Evolutionary conservation across 2,113 vertebrate genomes (phyloP).

Genomic region (Tretioscincus oriximinensis): DNA sequence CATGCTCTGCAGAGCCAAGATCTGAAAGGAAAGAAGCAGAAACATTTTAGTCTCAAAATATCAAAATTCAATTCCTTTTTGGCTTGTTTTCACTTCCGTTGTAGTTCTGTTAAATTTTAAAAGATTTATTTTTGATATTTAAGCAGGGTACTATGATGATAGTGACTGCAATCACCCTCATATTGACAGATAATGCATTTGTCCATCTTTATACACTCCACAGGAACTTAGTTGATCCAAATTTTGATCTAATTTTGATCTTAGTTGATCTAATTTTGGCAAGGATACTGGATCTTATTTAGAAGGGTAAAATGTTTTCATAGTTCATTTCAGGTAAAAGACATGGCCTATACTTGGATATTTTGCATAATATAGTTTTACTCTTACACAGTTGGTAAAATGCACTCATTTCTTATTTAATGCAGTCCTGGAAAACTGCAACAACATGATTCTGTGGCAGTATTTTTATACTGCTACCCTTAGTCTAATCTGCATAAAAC

Average conservation of each 20-base stretch:
- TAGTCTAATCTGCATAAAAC: too few species aligned
- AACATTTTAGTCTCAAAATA: not conserved
- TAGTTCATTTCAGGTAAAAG: not conserved
- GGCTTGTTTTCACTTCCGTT: too few species aligned
- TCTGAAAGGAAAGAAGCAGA: constrained; percentile 72
- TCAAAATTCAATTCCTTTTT: not conserved
- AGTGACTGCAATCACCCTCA: not conserved
- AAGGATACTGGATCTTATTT: not conserved
- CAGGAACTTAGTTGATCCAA: not conserved
- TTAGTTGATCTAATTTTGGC: not conserved
- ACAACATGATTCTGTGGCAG: too few species aligned
- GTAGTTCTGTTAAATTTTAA: not conserved
- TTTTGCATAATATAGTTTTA: not conserved
- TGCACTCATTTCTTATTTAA: too few species aligned
- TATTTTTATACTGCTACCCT: too few species aligned
- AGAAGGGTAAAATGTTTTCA: not conserved
- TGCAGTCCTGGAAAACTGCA: too few species aligned
- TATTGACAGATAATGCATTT: not conserved
- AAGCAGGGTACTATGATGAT: too few species aligned
- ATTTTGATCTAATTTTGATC: too few species aligned
- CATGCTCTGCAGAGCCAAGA: constrained; percentile 90
- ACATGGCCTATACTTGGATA: not conserved
- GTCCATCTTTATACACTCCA: not conserved
- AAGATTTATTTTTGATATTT: not conserved
- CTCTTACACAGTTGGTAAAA: too few species aligned